Base-by-base conservation (phyloP, 2,888 invertebrate species). In the Drosophila meridionalis region DNA sequence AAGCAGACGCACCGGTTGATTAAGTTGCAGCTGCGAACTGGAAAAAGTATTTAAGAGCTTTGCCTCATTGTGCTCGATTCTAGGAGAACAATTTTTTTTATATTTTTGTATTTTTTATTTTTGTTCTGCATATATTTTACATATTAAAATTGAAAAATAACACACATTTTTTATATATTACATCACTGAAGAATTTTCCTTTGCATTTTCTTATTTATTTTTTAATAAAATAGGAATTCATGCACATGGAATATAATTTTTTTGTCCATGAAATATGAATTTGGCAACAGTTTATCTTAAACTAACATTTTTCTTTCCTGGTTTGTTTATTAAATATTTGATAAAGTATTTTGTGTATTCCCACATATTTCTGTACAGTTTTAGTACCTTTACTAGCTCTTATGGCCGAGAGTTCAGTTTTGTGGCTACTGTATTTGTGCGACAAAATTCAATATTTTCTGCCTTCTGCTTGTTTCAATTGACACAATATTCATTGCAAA, bases 11-110 rank as follows among this genome's bases (percentile, higher is more conserved):
- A 12, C 42, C 56, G 56, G 12, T 69, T 53, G 12, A 53, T 47
- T 52, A 56, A 7, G 28, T 52, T n/a, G 7, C 7, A 9, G 14
- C 40, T 20, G 4, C 14, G n/a, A n/a, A 4, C 4, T 53, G 14
- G 9, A 9, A 42, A 57, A 52, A 73, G 55, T 62, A 64, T 66
- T 67, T 59, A 55, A 47, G 43, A 47, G 66, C 36, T 82, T 62
- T 56, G 52, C 30, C 28, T 26, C 50, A 43, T 52, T 34, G 32
- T 65, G 30, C 7, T 28, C n/a, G 4, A 30, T n/a, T 9, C 40
- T 12, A n/a, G n/a, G 40, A 20, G 20, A 20, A 20, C 20, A 20
- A 20, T 20, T 34, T 26, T 20, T 26, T 34, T 0, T 20, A 20
- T 20, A 0, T 6, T 34, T 8, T 30, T 5, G 9, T 12, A n/a